Percentiles rank a stretch among this genome's conserved stretches.
These are phyloP conservation scores for Stegodyphus mimosarum DNA, from an alignment of 1,140 invertebrate genomes.

Conservation along the genomic window DNA sequence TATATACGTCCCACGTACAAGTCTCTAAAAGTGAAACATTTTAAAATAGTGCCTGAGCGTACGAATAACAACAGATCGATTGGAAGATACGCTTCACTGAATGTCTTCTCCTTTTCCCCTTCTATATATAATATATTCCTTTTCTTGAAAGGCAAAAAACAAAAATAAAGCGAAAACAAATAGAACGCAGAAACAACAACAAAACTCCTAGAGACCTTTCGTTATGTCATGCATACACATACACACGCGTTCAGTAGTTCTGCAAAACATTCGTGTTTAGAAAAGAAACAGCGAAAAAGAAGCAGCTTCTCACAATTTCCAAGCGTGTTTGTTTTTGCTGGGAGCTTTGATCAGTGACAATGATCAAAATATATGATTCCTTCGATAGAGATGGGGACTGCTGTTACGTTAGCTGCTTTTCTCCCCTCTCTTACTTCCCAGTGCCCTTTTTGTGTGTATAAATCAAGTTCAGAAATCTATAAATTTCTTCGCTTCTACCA, in stretches of 20 bases:
- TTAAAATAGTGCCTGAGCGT: conserved; percentile 18
- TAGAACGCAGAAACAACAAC: conserved; percentile 6
- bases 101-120: neutral
- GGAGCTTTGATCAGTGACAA: conserved; percentile 38
- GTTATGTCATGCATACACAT: conserved; percentile 10
- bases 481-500: neutral
- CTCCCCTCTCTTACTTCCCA: neutral
- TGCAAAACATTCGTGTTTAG: neutral
- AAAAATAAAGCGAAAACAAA: neutral
- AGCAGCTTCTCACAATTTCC: conserved; percentile 43
- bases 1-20: neutral
- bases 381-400: neutral
- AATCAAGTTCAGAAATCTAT: conserved; percentile 26
- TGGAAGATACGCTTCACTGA: neutral
- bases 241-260: neutral
- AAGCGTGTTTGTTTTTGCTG: conserved; percentile 31
- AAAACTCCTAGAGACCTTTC: neutral
- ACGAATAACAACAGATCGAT: conserved; percentile 26
- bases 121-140: neutral
- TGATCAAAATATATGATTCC: conserved; percentile 36
- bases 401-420: neutral
- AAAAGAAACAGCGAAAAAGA: conserved; percentile 2
- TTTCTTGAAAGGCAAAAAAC: neutral
- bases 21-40: conserved; percentile 23
- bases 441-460: neutral